Evolutionary conservation across 2,888 invertebrate genomes (phyloP).

Genomic region (Ophion slaviceki): DNA sequence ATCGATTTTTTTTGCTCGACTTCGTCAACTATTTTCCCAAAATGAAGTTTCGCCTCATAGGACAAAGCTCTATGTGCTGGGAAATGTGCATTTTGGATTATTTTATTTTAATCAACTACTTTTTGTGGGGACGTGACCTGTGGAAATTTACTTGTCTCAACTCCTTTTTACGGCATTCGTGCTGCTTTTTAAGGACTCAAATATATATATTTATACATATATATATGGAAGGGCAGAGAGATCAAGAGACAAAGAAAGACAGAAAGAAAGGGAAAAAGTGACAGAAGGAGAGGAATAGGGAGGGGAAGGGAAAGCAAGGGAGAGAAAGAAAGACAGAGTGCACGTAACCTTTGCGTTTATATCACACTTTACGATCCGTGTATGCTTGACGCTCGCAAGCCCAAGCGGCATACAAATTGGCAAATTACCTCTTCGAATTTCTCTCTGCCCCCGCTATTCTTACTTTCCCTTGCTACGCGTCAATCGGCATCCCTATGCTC

Average conservation of each 20-base stretch:
- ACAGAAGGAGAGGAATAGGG: not conserved
- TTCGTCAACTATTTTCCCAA: not conserved
- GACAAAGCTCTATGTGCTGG: not conserved
- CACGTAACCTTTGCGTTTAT: conserved; percentile 68
- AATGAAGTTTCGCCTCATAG: not conserved
- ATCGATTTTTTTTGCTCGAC: no score
- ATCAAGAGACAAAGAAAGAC: no score
- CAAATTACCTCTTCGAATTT: conserved; percentile 66
- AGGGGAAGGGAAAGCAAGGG: not conserved
- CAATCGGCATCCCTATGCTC: conserved; percentile 56
- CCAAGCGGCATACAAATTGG: conserved; percentile 71
- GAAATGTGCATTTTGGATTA: no score
- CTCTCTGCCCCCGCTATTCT: conserved; percentile 27
- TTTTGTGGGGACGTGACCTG: no score
- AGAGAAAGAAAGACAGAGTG: conserved; percentile 29
- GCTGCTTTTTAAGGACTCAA: no score
- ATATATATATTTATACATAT: no score
- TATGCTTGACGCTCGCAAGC: conserved; percentile 63
- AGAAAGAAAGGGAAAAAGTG: no score
- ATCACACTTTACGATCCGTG: conserved; percentile 70
- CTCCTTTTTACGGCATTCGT: no score
- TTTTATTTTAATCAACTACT: no score
- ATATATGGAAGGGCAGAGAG: no score
- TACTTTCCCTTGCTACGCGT: conserved; percentile 23
- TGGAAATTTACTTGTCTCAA: no score